Conservation (phyloP, 1,140 invertebrate genomes). For the Hyles vespertilio region DNA sequence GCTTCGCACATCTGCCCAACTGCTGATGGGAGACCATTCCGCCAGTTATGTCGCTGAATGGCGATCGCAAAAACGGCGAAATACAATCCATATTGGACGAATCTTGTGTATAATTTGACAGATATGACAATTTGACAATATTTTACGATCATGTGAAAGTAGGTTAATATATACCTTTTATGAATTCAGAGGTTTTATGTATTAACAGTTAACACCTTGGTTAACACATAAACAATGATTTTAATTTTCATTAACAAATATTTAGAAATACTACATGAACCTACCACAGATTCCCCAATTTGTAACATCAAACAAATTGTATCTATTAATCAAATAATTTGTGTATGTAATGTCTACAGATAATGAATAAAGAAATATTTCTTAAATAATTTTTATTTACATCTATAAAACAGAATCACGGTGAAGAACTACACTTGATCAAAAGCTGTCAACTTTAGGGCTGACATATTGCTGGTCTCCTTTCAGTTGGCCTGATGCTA, state of each 20-base stretch:
- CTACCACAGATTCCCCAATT: no score
- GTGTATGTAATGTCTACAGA: no score
- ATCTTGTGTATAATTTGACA: neutral
- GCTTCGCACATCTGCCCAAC: constrained; percentile 49
- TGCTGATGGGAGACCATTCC: constrained; percentile 69
- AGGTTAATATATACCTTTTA: no score
- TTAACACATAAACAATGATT: no score
- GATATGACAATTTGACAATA: neutral
- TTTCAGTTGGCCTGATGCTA: constrained; percentile 47
- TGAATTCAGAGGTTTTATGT: no score
- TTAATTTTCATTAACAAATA: no score
- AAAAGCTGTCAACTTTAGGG: constrained; percentile 59
- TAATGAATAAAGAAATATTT: no score
- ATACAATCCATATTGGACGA: constrained; percentile 27
- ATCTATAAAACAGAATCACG: constrained; percentile 1
- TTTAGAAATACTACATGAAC: no score
- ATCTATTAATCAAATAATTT: no score
- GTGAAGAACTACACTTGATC: constrained; percentile 12
- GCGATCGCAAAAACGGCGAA: constrained; percentile 79
- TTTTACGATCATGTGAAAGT: neutral
- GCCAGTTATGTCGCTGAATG: constrained; percentile 81
- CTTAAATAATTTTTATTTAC: constrained; percentile 6
- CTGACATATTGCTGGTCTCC: constrained; percentile 56
- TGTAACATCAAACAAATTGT: no score
- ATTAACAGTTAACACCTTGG: no score